These are phyloP conservation scores for Montipora capitata DNA, from an alignment of 92 coral and sea anemone species.

Conservation along the genomic window DNA sequence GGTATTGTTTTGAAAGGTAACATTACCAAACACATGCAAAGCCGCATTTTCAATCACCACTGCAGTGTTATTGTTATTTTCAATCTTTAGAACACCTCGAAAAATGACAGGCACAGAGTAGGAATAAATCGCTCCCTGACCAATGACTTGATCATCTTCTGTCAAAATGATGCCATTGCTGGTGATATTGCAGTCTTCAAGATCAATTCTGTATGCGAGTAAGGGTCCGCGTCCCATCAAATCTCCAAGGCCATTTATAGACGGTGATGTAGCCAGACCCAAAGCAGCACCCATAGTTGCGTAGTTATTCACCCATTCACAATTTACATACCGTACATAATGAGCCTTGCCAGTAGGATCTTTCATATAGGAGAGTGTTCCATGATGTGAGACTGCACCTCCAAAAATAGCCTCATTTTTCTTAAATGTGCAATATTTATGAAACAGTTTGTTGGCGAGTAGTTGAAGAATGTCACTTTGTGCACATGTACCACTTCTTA, in stretches of 20 bases:
- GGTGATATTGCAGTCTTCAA: slow-evolving; percentile 77
- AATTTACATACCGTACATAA: slow-evolving; percentile 43
- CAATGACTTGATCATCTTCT: slow-evolving; percentile 78
- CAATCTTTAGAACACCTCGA: slow-evolving; percentile 58
- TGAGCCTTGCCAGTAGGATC: background rate
- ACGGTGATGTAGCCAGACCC: slow-evolving; percentile 64
- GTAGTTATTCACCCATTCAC: slow-evolving; percentile 77
- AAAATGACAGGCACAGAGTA: slow-evolving; percentile 79
- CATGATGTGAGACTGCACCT: slow-evolving; percentile 89
- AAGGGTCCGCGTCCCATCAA: slow-evolving; percentile 43
- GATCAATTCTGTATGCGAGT: slow-evolving; percentile 55
- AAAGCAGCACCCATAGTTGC: slow-evolving; percentile 96
- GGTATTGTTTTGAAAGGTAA: slow-evolving; percentile 76
- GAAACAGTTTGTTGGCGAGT: slow-evolving; percentile 53
- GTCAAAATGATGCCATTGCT: slow-evolving; percentile 69
- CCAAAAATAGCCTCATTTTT: slow-evolving; percentile 81
- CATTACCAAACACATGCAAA: slow-evolving; percentile 65
- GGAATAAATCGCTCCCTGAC: slow-evolving; percentile 91
- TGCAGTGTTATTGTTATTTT: slow-evolving; percentile 81
- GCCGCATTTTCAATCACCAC: slow-evolving; percentile 87
- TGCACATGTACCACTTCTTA: slow-evolving; percentile 73
- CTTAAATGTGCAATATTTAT: slow-evolving; percentile 56
- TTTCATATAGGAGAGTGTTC: slow-evolving; percentile 18
- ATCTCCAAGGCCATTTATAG: slow-evolving; percentile 39
- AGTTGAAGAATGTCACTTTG: slow-evolving; percentile 15